Base-by-base conservation (phyloP, 2,797 vertebrate genomes). In the Nothura maculosa region DNA sequence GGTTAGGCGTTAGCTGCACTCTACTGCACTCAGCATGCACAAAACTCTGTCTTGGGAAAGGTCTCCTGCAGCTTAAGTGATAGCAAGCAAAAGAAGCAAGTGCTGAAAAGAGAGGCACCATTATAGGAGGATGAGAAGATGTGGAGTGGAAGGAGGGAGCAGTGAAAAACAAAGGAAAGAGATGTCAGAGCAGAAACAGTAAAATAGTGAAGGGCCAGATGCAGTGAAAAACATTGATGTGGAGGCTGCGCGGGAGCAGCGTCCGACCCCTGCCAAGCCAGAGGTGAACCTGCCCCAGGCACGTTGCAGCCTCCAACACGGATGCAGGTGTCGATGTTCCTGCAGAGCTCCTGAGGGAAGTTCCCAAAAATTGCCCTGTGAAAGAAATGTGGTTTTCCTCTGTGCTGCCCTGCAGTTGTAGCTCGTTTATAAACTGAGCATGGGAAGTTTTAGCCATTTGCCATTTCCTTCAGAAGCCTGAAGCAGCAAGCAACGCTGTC, bases 241-340 rank as follows among this genome's bases (percentile, higher is more conserved):
- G 36, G 75, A 72, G 30, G 61, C 5, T 52, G 45, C 19, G 28
- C 80, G 36, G 27, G 47, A 89, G 79, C 88, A 93, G 79, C 27
- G 48, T 22, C 25, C 43, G 70, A 19, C 7, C 55, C 24, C 21
- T 67, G 17, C 40, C 36, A 81, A 74, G 55, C 19, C 70, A 32
- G 2, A 21, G n/a, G 30, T 52, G 69, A 24, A 58, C 58, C 28
- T 75, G 34, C 40, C 40, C 40, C n/a, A 43, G 69, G 27, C 27
- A 19, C 32, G 12, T 3, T 1, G 60, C 45, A 36, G 18, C 3
- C 34, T 63, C 30, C 43, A 62, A 58, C 15, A 32, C 5, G 0
- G 0, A 1, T 0, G 1, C 57, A 62, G 17, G 24, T 11, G 69
- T 50, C 1, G 1, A 48, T 55, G 10, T 70, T 80, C n/a, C 52